phyloP scores from a whole-genome alignment of 2,113 vertebrate genomes.

The Alethe castanea region DNA sequence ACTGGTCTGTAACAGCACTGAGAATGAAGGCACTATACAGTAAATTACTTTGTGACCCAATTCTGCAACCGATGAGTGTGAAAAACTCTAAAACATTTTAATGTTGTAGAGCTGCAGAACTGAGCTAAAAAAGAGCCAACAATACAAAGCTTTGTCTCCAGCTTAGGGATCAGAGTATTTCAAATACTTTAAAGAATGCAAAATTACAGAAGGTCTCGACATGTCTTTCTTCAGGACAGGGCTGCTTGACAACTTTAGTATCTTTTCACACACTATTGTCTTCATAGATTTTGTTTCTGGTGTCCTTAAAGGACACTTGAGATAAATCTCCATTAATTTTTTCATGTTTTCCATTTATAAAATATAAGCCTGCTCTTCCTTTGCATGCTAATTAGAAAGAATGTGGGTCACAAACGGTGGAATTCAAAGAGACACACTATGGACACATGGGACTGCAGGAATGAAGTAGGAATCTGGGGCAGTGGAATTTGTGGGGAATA shows the following conservation, averaged over 20 bases:
- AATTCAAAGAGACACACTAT: background rate
- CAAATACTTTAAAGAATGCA: slow-evolving; percentile 39
- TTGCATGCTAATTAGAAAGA: background rate
- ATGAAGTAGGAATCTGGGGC: background rate
- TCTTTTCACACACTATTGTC: background rate
- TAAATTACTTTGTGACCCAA: background rate
- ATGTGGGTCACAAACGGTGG: background rate
- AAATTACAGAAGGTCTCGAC: slow-evolving; percentile 6
- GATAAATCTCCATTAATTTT: background rate
- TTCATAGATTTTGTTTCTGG: background rate
- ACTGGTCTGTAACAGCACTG: background rate
- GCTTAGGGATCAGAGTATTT: background rate
- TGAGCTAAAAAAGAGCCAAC: background rate
- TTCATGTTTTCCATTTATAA: background rate
- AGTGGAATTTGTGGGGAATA: background rate
- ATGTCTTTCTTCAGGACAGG: background rate
- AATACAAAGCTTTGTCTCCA: slow-evolving; percentile 47
- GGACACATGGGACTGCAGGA: background rate
- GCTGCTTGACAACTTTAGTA: background rate
- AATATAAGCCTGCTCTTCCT: background rate
- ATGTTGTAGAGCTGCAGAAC: background rate
- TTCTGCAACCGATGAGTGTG: background rate
- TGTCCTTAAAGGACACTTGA: background rate
- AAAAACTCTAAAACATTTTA: background rate
- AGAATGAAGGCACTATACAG: background rate